Evolutionary conservation across 2,888 invertebrate species (phyloP).

Genomic region (Lycocerus yunnanus): DNA sequence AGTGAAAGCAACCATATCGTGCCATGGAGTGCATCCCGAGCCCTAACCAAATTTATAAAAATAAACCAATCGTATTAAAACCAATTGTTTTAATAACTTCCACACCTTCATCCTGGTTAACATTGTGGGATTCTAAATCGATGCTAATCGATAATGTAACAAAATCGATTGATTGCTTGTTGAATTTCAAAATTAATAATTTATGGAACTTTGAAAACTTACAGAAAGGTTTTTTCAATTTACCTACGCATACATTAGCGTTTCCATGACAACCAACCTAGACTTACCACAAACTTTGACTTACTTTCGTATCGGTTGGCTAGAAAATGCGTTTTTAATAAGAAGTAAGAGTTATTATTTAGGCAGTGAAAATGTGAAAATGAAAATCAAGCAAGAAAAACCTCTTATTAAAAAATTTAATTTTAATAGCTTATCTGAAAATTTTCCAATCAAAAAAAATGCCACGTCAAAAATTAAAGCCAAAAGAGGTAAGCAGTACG

Average conservation of each 20-base stretch:
- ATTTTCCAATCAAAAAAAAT: neutral
- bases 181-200: neutral
- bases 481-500: neutral
- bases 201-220: neutral
- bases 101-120: too few species aligned
- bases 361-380: neutral
- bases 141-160: too few species aligned
- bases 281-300: slow-evolving; percentile 20
- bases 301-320: neutral
- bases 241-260: neutral
- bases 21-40: too few species aligned
- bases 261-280: slow-evolving; percentile 17
- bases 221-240: too few species aligned
- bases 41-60: too few species aligned
- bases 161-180: too few species aligned
- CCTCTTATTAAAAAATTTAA: neutral
- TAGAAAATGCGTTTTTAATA: neutral
- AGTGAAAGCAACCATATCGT: too few species aligned
- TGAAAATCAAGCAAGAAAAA: neutral
- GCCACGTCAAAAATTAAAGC: neutral
- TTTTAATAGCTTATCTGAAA: neutral
- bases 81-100: too few species aligned
- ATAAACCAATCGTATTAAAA: too few species aligned
- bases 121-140: too few species aligned
- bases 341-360: neutral